These are phyloP conservation scores for Tiaroga cobitis DNA, from an alignment of 2,797 vertebrate genomes.

Conservation along the genomic window DNA sequence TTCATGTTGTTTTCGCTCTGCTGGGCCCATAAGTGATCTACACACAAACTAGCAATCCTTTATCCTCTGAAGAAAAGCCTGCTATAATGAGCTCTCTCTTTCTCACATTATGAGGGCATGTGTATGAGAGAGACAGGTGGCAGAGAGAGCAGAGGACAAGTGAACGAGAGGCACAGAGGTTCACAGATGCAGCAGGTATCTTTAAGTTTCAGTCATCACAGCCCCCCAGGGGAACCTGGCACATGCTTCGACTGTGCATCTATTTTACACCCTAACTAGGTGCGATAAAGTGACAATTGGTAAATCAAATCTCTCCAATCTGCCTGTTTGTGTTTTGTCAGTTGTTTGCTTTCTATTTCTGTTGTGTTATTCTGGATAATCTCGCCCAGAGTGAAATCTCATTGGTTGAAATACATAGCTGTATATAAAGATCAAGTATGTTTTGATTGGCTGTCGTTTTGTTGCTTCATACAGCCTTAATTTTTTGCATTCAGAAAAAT, in stretches of 20 bases:
- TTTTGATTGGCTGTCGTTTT: background rate
- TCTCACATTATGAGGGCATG: background rate
- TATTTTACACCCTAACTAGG: background rate
- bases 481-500: background rate
- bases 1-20: constrained; percentile 33
- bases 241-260: background rate
- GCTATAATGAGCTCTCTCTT: constrained; percentile 24
- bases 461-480: background rate
- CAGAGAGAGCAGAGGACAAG: constrained; percentile 14
- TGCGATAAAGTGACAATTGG: background rate
- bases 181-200: constrained; percentile 7
- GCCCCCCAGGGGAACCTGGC: background rate
- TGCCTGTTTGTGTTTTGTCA: background rate
- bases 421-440: background rate
- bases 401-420: background rate
- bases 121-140: constrained; percentile 21
- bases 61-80: constrained; percentile 22
- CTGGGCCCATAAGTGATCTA: constrained; percentile 31
- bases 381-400: background rate
- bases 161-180: constrained; percentile 20
- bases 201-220: constrained; percentile 1
- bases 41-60: constrained; percentile 27
- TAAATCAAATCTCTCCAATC: background rate
- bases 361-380: background rate
- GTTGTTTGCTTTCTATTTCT: background rate